Conservation (phyloP, 2,888 invertebrate species). For the Aphidoletes aphidimyza region DNA sequence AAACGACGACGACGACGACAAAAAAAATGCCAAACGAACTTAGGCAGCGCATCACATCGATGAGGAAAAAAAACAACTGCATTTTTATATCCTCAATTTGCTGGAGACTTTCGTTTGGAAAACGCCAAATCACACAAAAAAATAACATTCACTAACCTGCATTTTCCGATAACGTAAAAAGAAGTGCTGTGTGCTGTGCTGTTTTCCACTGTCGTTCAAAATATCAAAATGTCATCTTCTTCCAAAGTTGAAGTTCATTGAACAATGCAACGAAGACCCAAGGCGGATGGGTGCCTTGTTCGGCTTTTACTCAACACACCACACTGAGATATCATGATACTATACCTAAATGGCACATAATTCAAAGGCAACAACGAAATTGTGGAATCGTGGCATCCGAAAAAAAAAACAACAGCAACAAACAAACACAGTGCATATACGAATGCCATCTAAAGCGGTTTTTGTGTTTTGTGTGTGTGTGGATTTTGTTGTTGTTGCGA, state of each 20-base stretch:
- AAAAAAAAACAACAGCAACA: neutral
- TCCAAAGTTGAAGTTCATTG: slow-evolving; percentile 33
- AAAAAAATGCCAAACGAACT: too few species aligned
- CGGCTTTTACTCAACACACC: neutral
- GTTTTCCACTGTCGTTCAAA: slow-evolving; percentile 36
- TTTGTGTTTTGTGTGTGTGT: neutral
- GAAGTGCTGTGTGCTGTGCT: neutral
- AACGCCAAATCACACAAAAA: neutral
- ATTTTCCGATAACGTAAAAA: slow-evolving; percentile 39
- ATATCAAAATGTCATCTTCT: slow-evolving; percentile 53
- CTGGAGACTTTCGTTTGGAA: slow-evolving; percentile 1
- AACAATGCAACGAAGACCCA: neutral
- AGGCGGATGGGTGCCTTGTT: neutral
- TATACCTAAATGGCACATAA: neutral
- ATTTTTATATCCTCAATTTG: slow-evolving; percentile 48
- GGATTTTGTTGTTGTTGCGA: neutral
- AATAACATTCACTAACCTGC: slow-evolving; percentile 52
- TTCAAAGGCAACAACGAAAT: neutral
- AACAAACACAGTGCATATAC: neutral
- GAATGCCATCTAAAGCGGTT: slow-evolving; percentile 39
- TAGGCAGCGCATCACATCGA: too few species aligned
- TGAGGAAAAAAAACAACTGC: neutral
- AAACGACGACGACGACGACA: too few species aligned
- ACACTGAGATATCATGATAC: too few species aligned
- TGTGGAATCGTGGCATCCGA: neutral